phyloP scores from a whole-genome alignment of 2,113 vertebrate species.

The Percopsis transmontana region DNA sequence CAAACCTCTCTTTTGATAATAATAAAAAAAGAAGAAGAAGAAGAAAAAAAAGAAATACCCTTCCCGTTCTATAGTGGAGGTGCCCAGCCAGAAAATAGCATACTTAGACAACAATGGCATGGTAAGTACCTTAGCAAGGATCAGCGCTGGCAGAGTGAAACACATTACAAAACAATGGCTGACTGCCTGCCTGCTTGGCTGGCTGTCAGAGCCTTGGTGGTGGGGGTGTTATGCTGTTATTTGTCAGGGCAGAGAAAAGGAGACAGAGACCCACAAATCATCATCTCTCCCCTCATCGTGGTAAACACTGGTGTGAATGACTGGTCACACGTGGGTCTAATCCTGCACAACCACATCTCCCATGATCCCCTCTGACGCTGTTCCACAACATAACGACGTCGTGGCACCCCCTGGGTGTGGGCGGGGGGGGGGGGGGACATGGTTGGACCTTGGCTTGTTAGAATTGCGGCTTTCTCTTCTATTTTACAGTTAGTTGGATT shows the following conservation, averaged over 20 bases:
- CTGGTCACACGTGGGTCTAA: constrained; percentile 62
- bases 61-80: constrained; percentile 71
- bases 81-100: constrained; percentile 78
- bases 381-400: constrained; percentile 42
- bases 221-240: constrained; percentile 65
- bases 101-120: constrained; percentile 78
- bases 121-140: constrained; percentile 79
- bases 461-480: not conserved
- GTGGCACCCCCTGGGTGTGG: not conserved
- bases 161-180: constrained; percentile 78
- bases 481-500: not conserved
- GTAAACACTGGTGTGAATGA: constrained; percentile 64
- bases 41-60: constrained; percentile 13
- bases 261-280: constrained; percentile 63
- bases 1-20: constrained; percentile 68
- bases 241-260: constrained; percentile 64
- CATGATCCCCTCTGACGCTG: constrained; percentile 56
- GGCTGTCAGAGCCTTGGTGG: constrained; percentile 63
- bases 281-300: constrained; percentile 56
- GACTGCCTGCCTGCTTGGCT: constrained; percentile 73
- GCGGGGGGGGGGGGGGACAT: not conserved
- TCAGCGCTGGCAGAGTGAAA: constrained; percentile 75
- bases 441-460: too few relatives aligned
- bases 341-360: constrained; percentile 57
- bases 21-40: constrained; percentile 19